These are phyloP conservation scores for Campoletis raptor DNA, from an alignment of 2,888 invertebrate species.

Conservation along the genomic window DNA sequence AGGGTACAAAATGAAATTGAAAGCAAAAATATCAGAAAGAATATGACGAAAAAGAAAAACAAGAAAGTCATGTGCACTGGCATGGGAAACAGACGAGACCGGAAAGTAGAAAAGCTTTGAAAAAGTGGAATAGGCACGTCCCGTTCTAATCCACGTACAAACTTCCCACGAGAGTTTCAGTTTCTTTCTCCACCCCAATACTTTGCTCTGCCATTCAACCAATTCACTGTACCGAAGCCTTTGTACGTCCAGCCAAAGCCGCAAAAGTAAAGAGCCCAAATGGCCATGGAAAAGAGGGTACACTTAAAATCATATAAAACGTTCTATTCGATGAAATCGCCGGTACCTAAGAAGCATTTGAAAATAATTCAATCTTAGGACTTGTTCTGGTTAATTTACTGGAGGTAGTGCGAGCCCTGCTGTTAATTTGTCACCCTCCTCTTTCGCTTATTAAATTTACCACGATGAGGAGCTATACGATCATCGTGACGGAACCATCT, in stretches of 20 bases:
- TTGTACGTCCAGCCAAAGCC: background rate
- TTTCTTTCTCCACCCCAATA: background rate
- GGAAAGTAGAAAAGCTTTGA: conserved; percentile 32
- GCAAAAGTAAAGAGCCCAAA: conserved; percentile 14
- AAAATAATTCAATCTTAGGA: background rate
- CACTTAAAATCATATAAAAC: background rate
- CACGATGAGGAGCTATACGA: background rate
- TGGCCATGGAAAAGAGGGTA: background rate
- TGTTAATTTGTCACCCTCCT: background rate
- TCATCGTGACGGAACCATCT: too few relatives aligned
- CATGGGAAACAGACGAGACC: conserved; percentile 16
- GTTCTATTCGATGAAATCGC: background rate
- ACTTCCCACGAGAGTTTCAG: conserved; percentile 43
- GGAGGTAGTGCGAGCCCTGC: background rate
- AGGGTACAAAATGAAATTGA: conserved; percentile 23
- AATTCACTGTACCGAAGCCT: background rate
- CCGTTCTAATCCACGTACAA: conserved; percentile 27
- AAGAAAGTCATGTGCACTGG: background rate
- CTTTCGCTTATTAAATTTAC: too few relatives aligned
- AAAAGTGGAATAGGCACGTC: conserved; percentile 36
- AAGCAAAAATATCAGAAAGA: conserved; percentile 8
- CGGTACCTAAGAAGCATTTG: background rate
- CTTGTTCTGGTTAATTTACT: background rate
- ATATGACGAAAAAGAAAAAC: conserved; percentile 1
- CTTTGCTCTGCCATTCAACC: background rate